Conservation (phyloP, 2,113 vertebrate genomes). For the Nicator chloris region DNA sequence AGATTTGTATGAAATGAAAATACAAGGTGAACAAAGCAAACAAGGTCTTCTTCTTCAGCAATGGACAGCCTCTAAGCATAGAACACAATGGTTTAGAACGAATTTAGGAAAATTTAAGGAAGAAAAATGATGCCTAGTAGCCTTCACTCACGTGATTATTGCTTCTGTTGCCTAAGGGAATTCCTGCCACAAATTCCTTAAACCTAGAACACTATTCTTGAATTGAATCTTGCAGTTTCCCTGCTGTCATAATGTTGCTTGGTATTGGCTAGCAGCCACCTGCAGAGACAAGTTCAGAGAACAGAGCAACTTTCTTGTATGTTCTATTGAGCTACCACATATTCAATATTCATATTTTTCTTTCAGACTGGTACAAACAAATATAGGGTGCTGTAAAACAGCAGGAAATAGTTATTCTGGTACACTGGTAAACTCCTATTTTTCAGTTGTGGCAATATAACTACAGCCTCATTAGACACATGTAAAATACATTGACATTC, state of each 20-base stretch:
- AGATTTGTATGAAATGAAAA: neutral
- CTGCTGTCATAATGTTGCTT: neutral
- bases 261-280: neutral
- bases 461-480: neutral
- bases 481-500: neutral
- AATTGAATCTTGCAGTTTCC: neutral
- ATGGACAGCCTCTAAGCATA: neutral
- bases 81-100: neutral
- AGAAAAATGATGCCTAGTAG: neutral
- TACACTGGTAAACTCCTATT: neutral
- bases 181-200: neutral
- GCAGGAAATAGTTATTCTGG: neutral
- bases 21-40: neutral
- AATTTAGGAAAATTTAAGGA: neutral
- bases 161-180: neutral
- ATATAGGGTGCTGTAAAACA: neutral
- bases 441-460: neutral
- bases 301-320: neutral
- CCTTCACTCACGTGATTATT: neutral
- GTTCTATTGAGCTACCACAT: neutral
- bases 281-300: neutral
- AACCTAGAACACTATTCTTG: neutral
- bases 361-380: neutral
- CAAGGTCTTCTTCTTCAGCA: neutral
- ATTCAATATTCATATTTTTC: neutral